Evolutionary conservation across 2,113 vertebrate species (phyloP).

Genomic region (Callaeas wilsoni): DNA sequence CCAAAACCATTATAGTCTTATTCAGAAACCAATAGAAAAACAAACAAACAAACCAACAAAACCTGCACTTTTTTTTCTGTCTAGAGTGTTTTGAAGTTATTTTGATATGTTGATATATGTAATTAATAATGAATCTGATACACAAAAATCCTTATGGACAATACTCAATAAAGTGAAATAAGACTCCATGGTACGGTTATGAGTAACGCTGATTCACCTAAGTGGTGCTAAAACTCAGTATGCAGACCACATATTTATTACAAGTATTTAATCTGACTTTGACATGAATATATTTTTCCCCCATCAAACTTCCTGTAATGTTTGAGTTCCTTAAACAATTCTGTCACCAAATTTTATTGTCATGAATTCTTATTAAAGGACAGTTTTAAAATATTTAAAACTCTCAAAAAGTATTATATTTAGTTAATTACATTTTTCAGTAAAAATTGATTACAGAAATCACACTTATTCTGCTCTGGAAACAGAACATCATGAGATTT

Average conservation of each 20-base stretch:
- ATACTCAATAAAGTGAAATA: background rate
- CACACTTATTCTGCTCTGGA: background rate
- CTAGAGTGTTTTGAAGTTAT: background rate
- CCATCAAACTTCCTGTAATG: background rate
- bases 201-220: background rate
- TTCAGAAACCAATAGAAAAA: background rate
- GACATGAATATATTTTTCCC: background rate
- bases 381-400: background rate
- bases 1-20: background rate
- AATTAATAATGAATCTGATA: background rate
- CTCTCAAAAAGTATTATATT: background rate
- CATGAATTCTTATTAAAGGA: background rate
- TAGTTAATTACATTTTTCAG: background rate
- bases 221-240: background rate
- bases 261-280: background rate
- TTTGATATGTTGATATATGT: background rate
- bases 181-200: background rate
- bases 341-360: background rate
- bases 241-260: background rate
- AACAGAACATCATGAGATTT: background rate
- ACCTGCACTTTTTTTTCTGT: rapidly evolving
- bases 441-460: background rate
- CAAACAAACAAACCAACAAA: background rate
- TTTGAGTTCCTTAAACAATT: background rate
- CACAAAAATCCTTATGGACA: background rate